These are phyloP conservation scores for Capreolus pygargus DNA, from an alignment of 2,113 vertebrate species.

Conservation along the genomic window DNA sequence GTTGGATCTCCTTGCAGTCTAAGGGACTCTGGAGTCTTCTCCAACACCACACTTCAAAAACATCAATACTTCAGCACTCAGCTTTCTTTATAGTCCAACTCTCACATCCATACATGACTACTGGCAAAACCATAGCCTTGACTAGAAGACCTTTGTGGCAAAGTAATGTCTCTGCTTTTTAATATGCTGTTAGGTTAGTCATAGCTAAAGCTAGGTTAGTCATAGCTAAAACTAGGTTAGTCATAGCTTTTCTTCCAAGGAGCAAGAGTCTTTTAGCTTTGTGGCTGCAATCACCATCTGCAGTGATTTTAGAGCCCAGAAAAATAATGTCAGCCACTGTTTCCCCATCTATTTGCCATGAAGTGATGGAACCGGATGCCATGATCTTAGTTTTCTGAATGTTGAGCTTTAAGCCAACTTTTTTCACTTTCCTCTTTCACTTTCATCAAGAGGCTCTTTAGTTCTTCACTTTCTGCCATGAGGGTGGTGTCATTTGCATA, in stretches of 20 bases:
- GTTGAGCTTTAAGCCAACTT: not conserved
- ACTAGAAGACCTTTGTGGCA: not conserved
- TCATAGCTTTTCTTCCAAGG: not conserved
- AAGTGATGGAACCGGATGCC: not conserved
- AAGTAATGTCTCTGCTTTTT: not conserved
- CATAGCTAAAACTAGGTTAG: no score
- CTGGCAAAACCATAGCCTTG: not conserved
- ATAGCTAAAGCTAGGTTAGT: no score
- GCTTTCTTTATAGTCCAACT: not conserved
- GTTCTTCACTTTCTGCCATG: not conserved
- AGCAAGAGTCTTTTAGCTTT: not conserved
- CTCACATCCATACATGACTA: not conserved
- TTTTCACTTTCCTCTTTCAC: not conserved
- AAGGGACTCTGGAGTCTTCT: not conserved
- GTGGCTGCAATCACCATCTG: not conserved
- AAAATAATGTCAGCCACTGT: not conserved
- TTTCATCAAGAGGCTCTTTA: not conserved
- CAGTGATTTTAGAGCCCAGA: not conserved
- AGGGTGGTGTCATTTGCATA: not conserved
- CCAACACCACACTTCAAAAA: not conserved
- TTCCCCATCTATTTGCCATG: not conserved
- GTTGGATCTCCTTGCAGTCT: not conserved
- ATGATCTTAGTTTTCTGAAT: not conserved
- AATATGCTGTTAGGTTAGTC: not conserved
- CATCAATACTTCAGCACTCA: rapidly evolving